Evolutionary conservation across 35 echinoderm and acorn worm species (phyloP), one percentile per base, ranked within the genome.

Genomic region (Ophiothrix spiculata): DNA sequence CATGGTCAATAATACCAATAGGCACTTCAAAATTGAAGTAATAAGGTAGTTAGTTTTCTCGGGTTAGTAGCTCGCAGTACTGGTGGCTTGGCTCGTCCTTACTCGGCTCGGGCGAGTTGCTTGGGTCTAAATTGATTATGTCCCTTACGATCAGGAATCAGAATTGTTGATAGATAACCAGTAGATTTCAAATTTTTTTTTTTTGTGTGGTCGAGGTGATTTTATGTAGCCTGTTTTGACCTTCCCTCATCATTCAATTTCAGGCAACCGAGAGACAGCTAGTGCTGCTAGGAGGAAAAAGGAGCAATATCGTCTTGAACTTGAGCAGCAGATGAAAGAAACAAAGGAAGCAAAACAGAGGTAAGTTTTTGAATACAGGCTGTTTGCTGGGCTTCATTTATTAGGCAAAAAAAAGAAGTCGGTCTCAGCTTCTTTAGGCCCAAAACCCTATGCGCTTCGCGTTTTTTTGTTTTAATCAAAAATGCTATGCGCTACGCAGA

Each of bases 281-380:
- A 97, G 94, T 86, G 94, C 94, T 45, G 74, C 64, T 29, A 82
- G 87, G 54, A 79, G 90, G 45, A 97, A 97, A 77, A 97, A 97
- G 41, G 90, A 97, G 23, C 90, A 86, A 40, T 97, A 97, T 86
- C 87, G 90, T 23, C 75, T 86, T 39, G 94, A 97, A 54, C 73
- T 97, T 1, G 94, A 92, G 31, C 86, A 87, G 46, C 94, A 97
- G 40, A 97, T 97, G 76, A 77, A 86, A 64, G 90, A 92, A 77
- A 77, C 91, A 32, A 79, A 92, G 74, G 94, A 92, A 81, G 94
- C 94, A 1, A 97, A 92, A 37, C 31, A 86, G 56, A 97, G 94
- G 94, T 93, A 74, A 42, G 73, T n/a, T n/a, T n/a, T 75, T 15
- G 21, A 34, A 21, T 40, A 41, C 1, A 21, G 0, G 0, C 32